phyloP scores from a whole-genome alignment of 2,797 vertebrate genomes.

The Chiroxiphia lanceolata region DNA sequence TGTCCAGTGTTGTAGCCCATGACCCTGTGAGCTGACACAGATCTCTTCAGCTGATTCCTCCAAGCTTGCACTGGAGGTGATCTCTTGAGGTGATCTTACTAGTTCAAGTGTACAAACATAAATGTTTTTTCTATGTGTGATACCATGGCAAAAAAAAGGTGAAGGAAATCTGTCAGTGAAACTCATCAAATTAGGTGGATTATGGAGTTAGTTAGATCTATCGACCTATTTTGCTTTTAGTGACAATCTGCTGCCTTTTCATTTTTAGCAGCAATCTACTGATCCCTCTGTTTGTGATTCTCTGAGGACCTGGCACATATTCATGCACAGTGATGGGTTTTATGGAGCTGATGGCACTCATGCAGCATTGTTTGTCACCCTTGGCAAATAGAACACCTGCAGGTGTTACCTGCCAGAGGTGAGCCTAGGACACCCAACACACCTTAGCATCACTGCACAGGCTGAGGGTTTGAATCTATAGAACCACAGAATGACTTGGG shows the following conservation, averaged over 20 bases:
- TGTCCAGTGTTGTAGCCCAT: not conserved
- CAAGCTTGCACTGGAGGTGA: not conserved
- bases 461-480: not conserved
- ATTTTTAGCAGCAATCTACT: not conserved
- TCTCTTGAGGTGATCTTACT: not conserved
- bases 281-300: not conserved
- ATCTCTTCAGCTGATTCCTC: not conserved
- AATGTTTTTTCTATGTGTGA: not conserved
- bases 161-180: not conserved
- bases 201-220: not conserved
- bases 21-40: rapidly evolving
- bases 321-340: not conserved
- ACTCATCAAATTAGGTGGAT: not conserved
- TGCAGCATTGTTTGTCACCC: not conserved
- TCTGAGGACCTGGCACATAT: not conserved
- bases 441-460: not conserved
- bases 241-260: not conserved
- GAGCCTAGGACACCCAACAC: not conserved
- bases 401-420: not conserved
- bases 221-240: not conserved
- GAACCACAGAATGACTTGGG: too few species aligned
- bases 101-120: not conserved
- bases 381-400: not conserved
- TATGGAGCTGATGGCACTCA: not conserved
- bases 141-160: not conserved